A percentile compares a stretch with the other conserved stretches of the same genome.
These are phyloP conservation scores for Borostomias antarcticus DNA, from an alignment of 2,797 vertebrate genomes.

Conservation along the genomic window DNA sequence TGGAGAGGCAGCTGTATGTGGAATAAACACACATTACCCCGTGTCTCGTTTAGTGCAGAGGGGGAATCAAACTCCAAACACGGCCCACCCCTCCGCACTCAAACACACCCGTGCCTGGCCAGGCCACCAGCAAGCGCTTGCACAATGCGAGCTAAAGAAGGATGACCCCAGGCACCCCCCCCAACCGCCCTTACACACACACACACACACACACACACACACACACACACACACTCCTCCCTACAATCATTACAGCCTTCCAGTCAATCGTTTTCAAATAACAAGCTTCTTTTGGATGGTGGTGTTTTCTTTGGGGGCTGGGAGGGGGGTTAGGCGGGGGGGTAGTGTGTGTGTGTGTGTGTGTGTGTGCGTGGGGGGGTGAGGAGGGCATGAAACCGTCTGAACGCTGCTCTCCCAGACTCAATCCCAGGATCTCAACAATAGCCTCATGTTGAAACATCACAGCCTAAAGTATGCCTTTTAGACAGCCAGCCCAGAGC, in stretches of 20 bases:
- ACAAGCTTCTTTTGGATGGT: not conserved
- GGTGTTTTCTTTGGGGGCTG: not conserved
- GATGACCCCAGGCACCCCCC: slow-evolving; percentile 15
- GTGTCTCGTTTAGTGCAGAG: slow-evolving; percentile 79
- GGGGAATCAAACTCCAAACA: slow-evolving; percentile 76
- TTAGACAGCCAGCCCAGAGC: slow-evolving; percentile 7
- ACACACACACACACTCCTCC: slow-evolving; percentile 6
- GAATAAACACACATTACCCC: slow-evolving; percentile 80
- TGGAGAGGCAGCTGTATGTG: slow-evolving; percentile 74
- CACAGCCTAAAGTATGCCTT: not conserved
- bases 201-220: not conserved
- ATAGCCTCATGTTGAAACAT: slow-evolving; percentile 1
- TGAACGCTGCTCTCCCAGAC: slow-evolving; percentile 2
- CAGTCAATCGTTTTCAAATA: not conserved
- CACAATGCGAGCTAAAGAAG: slow-evolving; percentile 65
- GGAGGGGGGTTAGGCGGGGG: too few species aligned
- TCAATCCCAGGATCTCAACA: not conserved
- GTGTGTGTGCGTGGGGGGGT: too few species aligned
- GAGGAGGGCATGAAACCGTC: not conserved
- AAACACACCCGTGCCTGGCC: slow-evolving; percentile 62
- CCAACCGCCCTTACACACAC: too few species aligned
- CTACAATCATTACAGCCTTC: not conserved
- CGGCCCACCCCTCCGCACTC: slow-evolving; percentile 63
- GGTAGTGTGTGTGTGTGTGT: too few species aligned
- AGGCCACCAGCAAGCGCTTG: slow-evolving; percentile 67